These are phyloP conservation scores for Panagrolaimus sp. DNA, from an alignment of 1,140 invertebrate genomes.

Conservation along the genomic window DNA sequence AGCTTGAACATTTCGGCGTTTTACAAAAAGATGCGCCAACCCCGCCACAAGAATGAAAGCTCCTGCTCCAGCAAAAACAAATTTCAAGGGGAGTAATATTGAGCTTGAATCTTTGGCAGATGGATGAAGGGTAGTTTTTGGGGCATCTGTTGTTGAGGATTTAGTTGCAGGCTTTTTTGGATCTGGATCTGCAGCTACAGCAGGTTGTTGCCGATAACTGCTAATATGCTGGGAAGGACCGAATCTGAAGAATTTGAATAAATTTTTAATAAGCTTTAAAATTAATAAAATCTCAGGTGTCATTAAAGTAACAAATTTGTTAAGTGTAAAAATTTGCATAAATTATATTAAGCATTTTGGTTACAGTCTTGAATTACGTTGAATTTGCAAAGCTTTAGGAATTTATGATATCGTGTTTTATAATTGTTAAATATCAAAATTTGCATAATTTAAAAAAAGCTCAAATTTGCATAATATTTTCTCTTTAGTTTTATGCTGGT, in stretches of 20 bases:
- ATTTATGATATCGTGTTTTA: too few relatives aligned
- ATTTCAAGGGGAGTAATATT: slow-evolving; percentile 15
- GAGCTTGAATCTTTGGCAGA: not conserved
- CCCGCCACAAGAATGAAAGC: slow-evolving; percentile 23
- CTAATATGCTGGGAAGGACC: not conserved
- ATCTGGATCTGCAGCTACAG: not conserved
- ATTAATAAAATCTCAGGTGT: too few relatives aligned
- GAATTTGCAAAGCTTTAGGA: too few relatives aligned
- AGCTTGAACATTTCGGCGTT: slow-evolving; percentile 4
- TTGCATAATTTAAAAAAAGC: too few relatives aligned
- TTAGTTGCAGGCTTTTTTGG: not conserved
- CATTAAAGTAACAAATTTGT: too few relatives aligned
- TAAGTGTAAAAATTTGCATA: too few relatives aligned
- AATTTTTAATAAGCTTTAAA: too few relatives aligned
- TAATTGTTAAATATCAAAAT: too few relatives aligned
- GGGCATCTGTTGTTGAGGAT: slow-evolving; percentile 14
- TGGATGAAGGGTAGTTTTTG: not conserved
- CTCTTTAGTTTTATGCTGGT: too few relatives aligned
- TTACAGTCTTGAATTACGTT: too few relatives aligned
- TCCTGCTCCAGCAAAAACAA: slow-evolving; percentile 17
- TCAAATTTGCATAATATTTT: too few relatives aligned
- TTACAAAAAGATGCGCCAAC: slow-evolving; percentile 23
- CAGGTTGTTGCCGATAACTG: slow-evolving; percentile 1
- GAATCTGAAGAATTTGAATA: not conserved
- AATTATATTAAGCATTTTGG: too few relatives aligned